Evolutionary conservation across 2,888 invertebrate species (phyloP).

Genomic region (Lasioglossum marginatum): DNA sequence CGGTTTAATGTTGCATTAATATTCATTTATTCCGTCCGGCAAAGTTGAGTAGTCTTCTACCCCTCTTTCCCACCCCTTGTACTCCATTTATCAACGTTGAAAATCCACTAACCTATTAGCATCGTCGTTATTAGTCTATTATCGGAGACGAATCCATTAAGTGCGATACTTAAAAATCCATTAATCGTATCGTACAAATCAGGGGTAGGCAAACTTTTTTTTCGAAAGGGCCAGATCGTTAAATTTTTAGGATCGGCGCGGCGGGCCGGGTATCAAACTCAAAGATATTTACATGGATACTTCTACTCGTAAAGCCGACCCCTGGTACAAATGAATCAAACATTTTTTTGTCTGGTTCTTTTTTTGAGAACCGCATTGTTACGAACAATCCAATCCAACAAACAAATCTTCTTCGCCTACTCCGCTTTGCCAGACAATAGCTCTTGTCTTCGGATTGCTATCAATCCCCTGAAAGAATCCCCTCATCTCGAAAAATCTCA

Average conservation of each 20-base stretch:
- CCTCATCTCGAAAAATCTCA: neutral
- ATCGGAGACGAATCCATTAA: neutral
- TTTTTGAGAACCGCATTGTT: neutral
- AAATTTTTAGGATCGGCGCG: no score
- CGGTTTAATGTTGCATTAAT: neutral
- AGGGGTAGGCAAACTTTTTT: no score
- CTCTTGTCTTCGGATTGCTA: neutral
- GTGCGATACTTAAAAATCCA: neutral
- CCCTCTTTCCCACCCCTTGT: neutral
- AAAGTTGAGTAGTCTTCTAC: neutral
- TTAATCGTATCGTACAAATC: neutral
- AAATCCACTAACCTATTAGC: neutral
- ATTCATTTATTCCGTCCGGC: neutral
- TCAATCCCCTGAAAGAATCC: neutral
- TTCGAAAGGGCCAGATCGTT: no score
- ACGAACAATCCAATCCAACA: no score
- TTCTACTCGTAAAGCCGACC: no score
- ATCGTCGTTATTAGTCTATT: neutral
- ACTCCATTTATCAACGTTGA: neutral
- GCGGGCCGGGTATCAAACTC: no score
- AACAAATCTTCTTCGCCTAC: neutral
- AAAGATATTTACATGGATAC: no score
- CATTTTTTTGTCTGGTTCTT: no score
- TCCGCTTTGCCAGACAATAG: constrained; percentile 4
- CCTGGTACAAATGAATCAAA: no score